Conservation (phyloP, 1,140 invertebrate genomes). For the Drosophila bifasciata region DNA sequence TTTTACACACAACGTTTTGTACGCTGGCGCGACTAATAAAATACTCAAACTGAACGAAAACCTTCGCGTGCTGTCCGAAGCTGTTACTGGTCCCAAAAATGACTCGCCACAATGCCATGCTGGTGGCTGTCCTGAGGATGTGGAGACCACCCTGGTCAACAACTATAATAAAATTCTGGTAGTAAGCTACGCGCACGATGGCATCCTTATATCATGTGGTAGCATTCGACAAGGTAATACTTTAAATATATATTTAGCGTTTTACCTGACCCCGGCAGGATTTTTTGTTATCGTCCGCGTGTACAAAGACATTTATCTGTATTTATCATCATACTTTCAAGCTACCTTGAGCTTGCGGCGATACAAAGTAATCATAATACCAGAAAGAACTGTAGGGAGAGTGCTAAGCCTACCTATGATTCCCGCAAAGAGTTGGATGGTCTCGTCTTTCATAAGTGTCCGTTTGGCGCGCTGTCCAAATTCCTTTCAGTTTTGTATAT, state of each 20-base stretch:
- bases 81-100: slow-evolving; percentile 89
- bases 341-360: too few relatives aligned
- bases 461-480: too few relatives aligned
- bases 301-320: too few relatives aligned
- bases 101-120: slow-evolving; percentile 95
- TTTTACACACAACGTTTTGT: slow-evolving; percentile 87
- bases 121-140: slow-evolving; percentile 90
- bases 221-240: slow-evolving; percentile 91
- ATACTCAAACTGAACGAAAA: slow-evolving; percentile 92
- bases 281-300: too few relatives aligned
- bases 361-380: too few relatives aligned
- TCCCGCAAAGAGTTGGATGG: too few relatives aligned
- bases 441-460: too few relatives aligned
- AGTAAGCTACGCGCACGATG: slow-evolving; percentile 90
- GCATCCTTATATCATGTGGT: slow-evolving; percentile 94
- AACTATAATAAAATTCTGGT: slow-evolving; percentile 97
- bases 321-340: too few relatives aligned
- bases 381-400: too few relatives aligned
- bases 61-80: slow-evolving; percentile 89
- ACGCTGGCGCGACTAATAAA: slow-evolving; percentile 92
- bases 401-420: too few relatives aligned
- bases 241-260: not conserved
- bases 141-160: slow-evolving; percentile 89
- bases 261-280: not conserved
- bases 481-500: too few relatives aligned